Evolutionary conservation across 2,888 invertebrate genomes (phyloP).

Genomic region (Ypsolopha sequella): DNA sequence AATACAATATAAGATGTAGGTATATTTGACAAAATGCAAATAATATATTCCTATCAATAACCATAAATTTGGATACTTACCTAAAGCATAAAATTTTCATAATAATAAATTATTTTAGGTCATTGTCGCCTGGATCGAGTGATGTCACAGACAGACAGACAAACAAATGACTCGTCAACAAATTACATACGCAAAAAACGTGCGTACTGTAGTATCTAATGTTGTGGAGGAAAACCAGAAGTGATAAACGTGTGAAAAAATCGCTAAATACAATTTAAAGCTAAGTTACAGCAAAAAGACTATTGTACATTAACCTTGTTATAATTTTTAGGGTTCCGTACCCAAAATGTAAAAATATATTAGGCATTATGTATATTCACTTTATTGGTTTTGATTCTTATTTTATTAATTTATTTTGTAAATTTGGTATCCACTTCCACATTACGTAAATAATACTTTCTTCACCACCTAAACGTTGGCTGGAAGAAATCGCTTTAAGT

Average conservation of each 20-base stretch:
- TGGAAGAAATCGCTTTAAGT: no score
- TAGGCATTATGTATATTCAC: no score
- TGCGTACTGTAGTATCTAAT: slow-evolving; percentile 7
- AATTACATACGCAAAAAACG: slow-evolving; percentile 22
- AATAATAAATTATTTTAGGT: slow-evolving; percentile 56
- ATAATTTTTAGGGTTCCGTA: no score
- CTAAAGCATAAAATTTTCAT: slow-evolving; percentile 33
- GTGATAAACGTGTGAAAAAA: background rate
- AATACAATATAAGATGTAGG: background rate
- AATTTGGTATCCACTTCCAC: no score
- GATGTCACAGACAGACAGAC: slow-evolving; percentile 40
- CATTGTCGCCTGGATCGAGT: slow-evolving; percentile 47
- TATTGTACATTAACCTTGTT: no score
- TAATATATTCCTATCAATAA: no score
- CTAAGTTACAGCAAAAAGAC: no score
- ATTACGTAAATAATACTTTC: no score
- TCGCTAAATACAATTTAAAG: background rate
- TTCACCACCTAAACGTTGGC: no score
- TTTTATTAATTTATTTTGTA: no score
- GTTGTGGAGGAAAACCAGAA: background rate
- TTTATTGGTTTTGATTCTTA: no score
- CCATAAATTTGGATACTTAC: slow-evolving; percentile 13
- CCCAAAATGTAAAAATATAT: no score
- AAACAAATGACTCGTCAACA: slow-evolving; percentile 41
- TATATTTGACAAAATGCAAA: slow-evolving; percentile 4